Base-by-base conservation (phyloP, 2,888 invertebrate genomes). In the Lasioglossum villosulum region DNA sequence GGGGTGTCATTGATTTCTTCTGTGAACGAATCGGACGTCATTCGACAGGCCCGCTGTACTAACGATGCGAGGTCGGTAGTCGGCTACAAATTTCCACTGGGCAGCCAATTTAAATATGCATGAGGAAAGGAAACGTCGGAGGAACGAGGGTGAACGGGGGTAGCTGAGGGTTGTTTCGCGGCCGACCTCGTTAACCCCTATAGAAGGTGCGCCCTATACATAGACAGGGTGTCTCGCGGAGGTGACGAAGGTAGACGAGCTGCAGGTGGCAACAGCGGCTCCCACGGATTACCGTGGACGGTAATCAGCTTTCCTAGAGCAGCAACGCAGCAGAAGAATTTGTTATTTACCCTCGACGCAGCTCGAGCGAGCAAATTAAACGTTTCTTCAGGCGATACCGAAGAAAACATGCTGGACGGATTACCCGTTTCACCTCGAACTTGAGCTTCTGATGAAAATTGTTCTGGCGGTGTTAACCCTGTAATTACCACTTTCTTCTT, bases 31-130 rank as follows among this genome's bases (percentile, higher is more conserved):
- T 75, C 78, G n/a, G n/a, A 16, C 52, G 52, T 37, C 37, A 76
- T 74, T 75, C 72, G 70, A 63, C 30, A 70, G 72, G 71, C 59
- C 72, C 39, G 27, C 48, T 39, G 34, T 39, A 56, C 34, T 78
- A 80, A 86, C 77, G 80, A 84, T 75, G 78, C 82, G 19, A 52
- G 70, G 10, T 12, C 45, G 42, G 73, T 72, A 78, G 78, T 68
- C 84, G 77, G 81, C 84, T 86, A 87, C 88, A 89, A 91, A 91
- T 91, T 92, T 91, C 86, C 86, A 88, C 75, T 59, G 73, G 86
- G 82, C 89, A 87, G 84, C 86, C 92, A 92, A 92, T 92, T 92
- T 92, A 92, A 92, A 92, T 92, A 92, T 92, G 91, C 92, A 92
- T 92, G 92, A 92, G 85, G 52, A 45, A 14, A 77, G 37, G 78